These are phyloP conservation scores for Wiebesia pumilae DNA, from an alignment of 1,140 invertebrate species.

Conservation along the genomic window DNA sequence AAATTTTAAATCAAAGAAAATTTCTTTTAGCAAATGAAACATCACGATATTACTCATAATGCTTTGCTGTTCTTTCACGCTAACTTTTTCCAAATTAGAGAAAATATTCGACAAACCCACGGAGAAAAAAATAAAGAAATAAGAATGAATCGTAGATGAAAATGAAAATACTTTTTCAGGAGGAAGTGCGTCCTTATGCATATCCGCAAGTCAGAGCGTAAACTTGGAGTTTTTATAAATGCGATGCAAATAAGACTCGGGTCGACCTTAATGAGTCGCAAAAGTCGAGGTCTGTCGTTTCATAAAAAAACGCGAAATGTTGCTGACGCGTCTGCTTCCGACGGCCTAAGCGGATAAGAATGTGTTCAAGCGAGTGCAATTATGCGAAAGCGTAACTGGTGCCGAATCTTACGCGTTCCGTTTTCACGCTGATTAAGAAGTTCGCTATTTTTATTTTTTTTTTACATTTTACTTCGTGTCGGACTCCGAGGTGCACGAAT, in stretches of 20 bases:
- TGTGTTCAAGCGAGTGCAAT: background rate
- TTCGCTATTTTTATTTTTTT: background rate
- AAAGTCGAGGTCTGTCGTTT: background rate
- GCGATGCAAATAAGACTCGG: conserved; percentile 46
- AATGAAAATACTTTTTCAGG: background rate
- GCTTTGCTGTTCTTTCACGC: background rate
- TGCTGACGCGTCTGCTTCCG: background rate
- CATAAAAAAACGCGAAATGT: conserved; percentile 8
- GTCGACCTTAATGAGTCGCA: conserved; percentile 44
- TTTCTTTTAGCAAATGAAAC: background rate
- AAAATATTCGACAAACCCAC: background rate
- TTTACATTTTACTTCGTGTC: background rate
- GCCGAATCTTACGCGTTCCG: background rate
- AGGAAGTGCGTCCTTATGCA: background rate
- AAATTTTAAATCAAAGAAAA: background rate
- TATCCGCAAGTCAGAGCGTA: background rate
- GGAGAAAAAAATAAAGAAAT: background rate
- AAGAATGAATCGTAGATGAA: background rate
- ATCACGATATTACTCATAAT: background rate
- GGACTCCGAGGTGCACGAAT: background rate
- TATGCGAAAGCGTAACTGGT: background rate
- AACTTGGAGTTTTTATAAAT: conserved; percentile 46
- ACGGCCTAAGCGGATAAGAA: background rate
- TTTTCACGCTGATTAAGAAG: conserved; percentile 14
- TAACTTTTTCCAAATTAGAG: background rate